Percentiles rank a stretch among this genome's conserved stretches.
Evolutionary conservation across 2,797 vertebrate species (phyloP).

Genomic region (Acrossocheilus wenchowensis): DNA sequence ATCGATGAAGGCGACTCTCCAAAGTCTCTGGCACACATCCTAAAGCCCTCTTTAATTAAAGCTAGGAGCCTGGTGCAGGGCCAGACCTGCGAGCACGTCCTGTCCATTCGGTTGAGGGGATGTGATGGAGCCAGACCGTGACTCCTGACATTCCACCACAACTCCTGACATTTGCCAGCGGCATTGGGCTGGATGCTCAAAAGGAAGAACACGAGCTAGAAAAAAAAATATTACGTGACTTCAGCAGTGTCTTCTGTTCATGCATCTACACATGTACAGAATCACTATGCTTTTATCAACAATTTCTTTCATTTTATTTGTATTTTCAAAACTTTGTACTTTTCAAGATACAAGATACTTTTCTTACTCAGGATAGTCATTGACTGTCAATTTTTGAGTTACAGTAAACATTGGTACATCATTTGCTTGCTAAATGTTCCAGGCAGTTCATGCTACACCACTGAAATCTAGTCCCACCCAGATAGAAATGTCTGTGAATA

Average conservation of each 20-base stretch:
- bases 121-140: constrained; percentile 10
- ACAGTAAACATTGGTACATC: not conserved
- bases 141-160: constrained; percentile 33
- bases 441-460: not conserved
- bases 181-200: not conserved
- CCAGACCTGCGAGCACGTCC: constrained; percentile 25
- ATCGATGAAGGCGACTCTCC: constrained; percentile 46
- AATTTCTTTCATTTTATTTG: not conserved
- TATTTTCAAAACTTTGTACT: not conserved
- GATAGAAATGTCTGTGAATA: not conserved
- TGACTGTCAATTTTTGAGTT: not conserved
- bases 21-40: constrained; percentile 55
- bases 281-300: not conserved
- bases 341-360: too few relatives aligned
- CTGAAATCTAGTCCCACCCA: not conserved
- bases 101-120: not conserved
- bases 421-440: not conserved
- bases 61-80: constrained; percentile 36
- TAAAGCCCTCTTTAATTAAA: constrained; percentile 65
- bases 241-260: not conserved
- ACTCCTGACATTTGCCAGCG: constrained; percentile 33
- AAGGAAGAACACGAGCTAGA: constrained; percentile 6
- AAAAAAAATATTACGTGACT: not conserved
- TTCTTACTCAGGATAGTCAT: not conserved
- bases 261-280: not conserved